A percentile compares a stretch with the other conserved stretches of the same genome.
Conservation (phyloP, 2,113 vertebrate species). For the Chionomys nivalis region DNA sequence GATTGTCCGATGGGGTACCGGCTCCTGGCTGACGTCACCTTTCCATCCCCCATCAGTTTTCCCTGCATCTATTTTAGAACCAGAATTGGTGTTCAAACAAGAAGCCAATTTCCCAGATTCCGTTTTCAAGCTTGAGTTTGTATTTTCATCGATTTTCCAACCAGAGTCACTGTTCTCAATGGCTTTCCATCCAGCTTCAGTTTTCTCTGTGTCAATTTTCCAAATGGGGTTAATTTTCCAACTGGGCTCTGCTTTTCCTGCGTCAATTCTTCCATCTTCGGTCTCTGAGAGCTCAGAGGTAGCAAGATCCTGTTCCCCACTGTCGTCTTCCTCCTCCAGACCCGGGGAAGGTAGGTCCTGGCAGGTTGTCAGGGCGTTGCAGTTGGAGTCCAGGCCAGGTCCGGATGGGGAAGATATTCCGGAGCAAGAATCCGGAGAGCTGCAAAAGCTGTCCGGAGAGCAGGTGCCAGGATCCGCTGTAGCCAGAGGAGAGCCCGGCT, state of each 20-base stretch:
- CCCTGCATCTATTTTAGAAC: constrained; percentile 52
- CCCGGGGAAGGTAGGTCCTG: accelerated
- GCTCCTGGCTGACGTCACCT: constrained; percentile 78
- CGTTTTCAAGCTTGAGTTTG: constrained; percentile 37
- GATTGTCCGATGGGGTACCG: constrained; percentile 82
- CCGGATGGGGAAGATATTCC: neutral
- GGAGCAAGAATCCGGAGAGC: constrained; percentile 59
- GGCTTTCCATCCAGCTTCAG: constrained; percentile 64
- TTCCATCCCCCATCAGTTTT: constrained; percentile 60
- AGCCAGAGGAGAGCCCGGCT: neutral
- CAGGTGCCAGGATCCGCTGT: constrained; percentile 29
- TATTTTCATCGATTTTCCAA: constrained; percentile 49
- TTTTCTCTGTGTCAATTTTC: constrained; percentile 72
- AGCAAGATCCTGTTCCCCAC: constrained; percentile 57
- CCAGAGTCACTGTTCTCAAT: constrained; percentile 44
- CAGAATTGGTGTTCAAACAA: constrained; percentile 35
- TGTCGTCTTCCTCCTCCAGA: constrained; percentile 59
- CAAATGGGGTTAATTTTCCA: constrained; percentile 81
- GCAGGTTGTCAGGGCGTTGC: constrained; percentile 81
- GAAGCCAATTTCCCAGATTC: constrained; percentile 51
- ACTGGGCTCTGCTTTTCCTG: constrained; percentile 67
- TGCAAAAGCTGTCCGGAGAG: constrained; percentile 85
- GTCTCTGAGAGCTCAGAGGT: constrained; percentile 65
- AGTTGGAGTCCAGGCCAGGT: constrained; percentile 83
- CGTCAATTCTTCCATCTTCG: constrained; percentile 68